A percentile compares a stretch with the other conserved stretches of the same genome.
Conservation (phyloP, 1,140 invertebrate species). For the Mactra quadrangularis region DNA sequence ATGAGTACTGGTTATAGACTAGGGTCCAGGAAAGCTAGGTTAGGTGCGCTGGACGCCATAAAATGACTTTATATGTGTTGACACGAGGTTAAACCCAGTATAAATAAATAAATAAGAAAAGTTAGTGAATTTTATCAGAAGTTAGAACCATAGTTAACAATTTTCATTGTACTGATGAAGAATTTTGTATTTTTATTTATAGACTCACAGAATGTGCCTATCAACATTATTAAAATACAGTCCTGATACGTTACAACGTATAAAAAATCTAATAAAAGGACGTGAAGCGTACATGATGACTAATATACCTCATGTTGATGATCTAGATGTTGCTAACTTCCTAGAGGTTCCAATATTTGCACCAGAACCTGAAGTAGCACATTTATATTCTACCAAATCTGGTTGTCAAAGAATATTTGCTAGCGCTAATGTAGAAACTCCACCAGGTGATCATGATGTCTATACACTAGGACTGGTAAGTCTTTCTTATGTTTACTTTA, state of each 20-base stretch:
- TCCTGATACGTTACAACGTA: constrained; percentile 79
- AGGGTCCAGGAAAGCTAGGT: no score
- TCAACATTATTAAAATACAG: constrained; percentile 83
- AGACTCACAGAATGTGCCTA: constrained; percentile 83
- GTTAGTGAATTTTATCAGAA: no score
- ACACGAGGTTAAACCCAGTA: no score
- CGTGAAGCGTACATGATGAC: constrained; percentile 83
- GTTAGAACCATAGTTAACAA: no score
- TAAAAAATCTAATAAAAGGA: constrained; percentile 81
- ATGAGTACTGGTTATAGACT: no score
- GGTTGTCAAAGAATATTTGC: constrained; percentile 83
- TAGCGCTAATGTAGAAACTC: constrained; percentile 80
- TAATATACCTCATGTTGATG: constrained; percentile 81
- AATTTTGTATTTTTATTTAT: constrained; percentile 28
- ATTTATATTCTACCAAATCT: constrained; percentile 83
- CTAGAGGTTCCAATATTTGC: constrained; percentile 81
- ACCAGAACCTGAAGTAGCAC: constrained; percentile 82
- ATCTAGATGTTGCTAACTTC: constrained; percentile 80
- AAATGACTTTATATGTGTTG: no score
- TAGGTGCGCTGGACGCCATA: no score
- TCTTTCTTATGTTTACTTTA: no score
- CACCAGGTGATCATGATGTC: constrained; percentile 82
- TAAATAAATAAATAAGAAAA: no score
- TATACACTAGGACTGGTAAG: constrained; percentile 82
- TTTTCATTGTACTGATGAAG: no score